These are phyloP conservation scores for Neocloeon triangulifer DNA, from an alignment of 1,140 invertebrate species.

Conservation along the genomic window DNA sequence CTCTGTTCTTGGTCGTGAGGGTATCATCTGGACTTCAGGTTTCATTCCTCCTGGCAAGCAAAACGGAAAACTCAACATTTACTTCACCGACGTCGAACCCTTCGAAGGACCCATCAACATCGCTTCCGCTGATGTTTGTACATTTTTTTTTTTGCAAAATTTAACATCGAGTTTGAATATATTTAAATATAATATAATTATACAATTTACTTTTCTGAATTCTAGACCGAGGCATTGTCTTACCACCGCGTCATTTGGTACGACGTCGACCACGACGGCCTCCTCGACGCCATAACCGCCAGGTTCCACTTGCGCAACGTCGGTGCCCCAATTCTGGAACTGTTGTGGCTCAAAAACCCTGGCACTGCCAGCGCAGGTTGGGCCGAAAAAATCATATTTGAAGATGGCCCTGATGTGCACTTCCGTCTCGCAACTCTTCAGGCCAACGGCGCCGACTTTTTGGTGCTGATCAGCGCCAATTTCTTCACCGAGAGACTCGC, in stretches of 20 bases:
- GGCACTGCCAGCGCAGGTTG: slow-evolving; percentile 10
- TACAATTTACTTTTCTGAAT: no score
- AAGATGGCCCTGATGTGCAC: slow-evolving; percentile 15
- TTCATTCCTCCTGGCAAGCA: slow-evolving; percentile 20
- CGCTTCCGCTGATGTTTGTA: slow-evolving; percentile 11
- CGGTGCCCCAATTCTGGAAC: slow-evolving; percentile 12
- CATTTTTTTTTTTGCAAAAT: no score
- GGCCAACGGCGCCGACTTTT: slow-evolving; percentile 11
- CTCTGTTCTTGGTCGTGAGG: slow-evolving; percentile 11
- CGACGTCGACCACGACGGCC: slow-evolving; percentile 21
- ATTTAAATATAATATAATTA: no score
- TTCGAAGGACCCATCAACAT: slow-evolving; percentile 13
- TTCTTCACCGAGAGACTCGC: slow-evolving; percentile 16
- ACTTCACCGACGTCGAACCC: slow-evolving; percentile 13
- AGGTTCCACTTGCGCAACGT: slow-evolving; percentile 13
- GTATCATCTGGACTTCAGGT: slow-evolving; percentile 16
- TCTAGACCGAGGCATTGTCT: slow-evolving; percentile 14
- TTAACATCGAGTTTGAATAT: no score
- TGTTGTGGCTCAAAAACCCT: slow-evolving; percentile 18
- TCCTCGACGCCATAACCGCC: slow-evolving; percentile 18
- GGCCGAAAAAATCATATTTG: slow-evolving; percentile 13
- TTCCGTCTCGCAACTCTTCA: slow-evolving; percentile 14
- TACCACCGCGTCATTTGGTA: slow-evolving; percentile 21
- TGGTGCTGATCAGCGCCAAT: slow-evolving; percentile 16
- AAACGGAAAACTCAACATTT: slow-evolving; percentile 16